Conservation (phyloP, 2,888 invertebrate species). For the Lasioglossum marginatum region DNA sequence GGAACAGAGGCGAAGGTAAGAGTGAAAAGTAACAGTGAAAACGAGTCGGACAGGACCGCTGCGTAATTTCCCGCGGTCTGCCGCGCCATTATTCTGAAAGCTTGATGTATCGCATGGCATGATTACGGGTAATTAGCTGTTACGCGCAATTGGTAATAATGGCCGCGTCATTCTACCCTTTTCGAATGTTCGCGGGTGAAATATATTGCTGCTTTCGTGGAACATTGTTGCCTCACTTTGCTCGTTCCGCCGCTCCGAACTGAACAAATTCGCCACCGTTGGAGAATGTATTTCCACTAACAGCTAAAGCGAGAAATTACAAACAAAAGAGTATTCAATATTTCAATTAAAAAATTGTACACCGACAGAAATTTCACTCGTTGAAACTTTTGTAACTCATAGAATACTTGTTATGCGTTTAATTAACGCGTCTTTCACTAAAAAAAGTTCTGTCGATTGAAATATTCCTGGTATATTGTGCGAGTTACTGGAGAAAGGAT, state of each 20-base stretch:
- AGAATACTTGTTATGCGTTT: neutral
- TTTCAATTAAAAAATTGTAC: neutral
- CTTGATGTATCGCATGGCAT: slow-evolving; percentile 74
- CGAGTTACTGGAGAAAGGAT: neutral
- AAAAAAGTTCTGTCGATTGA: neutral
- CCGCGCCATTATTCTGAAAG: slow-evolving; percentile 74
- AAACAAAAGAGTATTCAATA: neutral
- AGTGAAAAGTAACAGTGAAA: slow-evolving; percentile 50
- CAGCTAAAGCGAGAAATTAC: neutral
- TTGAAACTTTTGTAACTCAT: neutral
- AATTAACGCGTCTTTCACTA: neutral
- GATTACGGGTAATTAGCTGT: slow-evolving; percentile 78
- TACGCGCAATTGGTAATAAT: slow-evolving; percentile 77
- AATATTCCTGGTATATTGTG: neutral
- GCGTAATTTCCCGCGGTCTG: slow-evolving; percentile 62
- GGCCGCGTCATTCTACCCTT: slow-evolving; percentile 47
- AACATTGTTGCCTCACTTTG: neutral
- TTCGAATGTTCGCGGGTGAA: slow-evolving; percentile 34
- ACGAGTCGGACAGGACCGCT: slow-evolving; percentile 34
- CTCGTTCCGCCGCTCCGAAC: neutral
- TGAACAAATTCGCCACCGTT: neutral
- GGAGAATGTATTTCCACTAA: neutral
- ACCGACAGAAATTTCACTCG: neutral
- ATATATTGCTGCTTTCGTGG: slow-evolving; percentile 22
- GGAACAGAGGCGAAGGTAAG: slow-evolving; percentile 28